Evolutionary conservation across 2,888 invertebrate genomes (phyloP).

Genomic region (Dynastes tityus): DNA sequence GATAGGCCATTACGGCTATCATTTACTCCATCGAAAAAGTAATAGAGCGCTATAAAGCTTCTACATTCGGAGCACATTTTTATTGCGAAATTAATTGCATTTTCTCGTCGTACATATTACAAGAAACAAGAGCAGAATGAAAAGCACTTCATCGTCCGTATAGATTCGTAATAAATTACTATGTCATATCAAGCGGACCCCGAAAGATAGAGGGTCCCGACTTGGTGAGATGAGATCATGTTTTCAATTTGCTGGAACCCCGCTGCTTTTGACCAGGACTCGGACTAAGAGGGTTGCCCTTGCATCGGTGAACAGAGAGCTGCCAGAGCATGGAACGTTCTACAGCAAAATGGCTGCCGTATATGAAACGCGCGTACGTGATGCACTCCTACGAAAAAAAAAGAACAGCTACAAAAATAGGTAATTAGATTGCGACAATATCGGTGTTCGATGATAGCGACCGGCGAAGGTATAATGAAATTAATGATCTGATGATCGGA

Average conservation of each 20-base stretch:
- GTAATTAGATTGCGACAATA: conserved; percentile 50
- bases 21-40: too few species aligned
- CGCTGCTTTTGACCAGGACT: conserved; percentile 63
- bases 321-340: conserved; percentile 16
- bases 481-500: conserved; percentile 51
- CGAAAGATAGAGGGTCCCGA: conserved; percentile 48
- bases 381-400: conserved; percentile 21
- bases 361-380: conserved; percentile 38
- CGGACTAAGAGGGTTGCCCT: conserved; percentile 52
- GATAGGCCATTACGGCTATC: too few species aligned
- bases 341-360: conserved; percentile 49
- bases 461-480: conserved; percentile 48
- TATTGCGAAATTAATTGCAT: conserved; percentile 42
- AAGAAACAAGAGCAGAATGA: conserved; percentile 45
- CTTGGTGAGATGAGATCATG: conserved; percentile 63
- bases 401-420: conserved; percentile 6
- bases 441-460: conserved; percentile 37
- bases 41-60: not conserved
- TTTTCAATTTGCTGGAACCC: conserved; percentile 67
- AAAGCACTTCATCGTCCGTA: conserved; percentile 47
- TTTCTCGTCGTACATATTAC: conserved; percentile 28
- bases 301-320: conserved; percentile 17
- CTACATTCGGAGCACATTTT: conserved; percentile 9
- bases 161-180: conserved; percentile 51
- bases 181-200: conserved; percentile 50